Percentiles rank a stretch among this genome's conserved stretches.
phyloP scores from a whole-genome alignment of 1,140 invertebrate genomes.

The Epicauta chinensis region DNA sequence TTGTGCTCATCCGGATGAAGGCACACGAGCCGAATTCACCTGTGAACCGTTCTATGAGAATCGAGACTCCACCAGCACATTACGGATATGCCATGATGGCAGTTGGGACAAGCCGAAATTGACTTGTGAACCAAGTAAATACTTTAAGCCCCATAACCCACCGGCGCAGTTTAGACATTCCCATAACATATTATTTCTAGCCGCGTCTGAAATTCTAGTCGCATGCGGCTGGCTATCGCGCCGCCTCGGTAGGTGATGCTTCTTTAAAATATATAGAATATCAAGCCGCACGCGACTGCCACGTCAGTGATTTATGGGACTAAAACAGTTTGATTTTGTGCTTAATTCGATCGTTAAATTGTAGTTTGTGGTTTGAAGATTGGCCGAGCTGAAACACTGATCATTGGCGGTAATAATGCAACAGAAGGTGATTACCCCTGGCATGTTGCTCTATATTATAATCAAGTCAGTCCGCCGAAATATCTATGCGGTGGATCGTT shows the following conservation, averaged over 20 bases:
- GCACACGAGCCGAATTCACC: conserved; percentile 2
- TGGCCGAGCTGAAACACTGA: neutral
- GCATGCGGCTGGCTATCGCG: too few relatives aligned
- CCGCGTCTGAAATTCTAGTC: too few relatives aligned
- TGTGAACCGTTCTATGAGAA: conserved; percentile 10
- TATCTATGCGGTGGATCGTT: neutral
- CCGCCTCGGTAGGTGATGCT: too few relatives aligned
- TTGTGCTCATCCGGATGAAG: conserved; percentile 1
- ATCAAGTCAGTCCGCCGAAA: neutral
- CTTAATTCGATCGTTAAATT: too few relatives aligned
- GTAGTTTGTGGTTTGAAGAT: conserved; percentile 4
- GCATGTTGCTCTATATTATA: conserved; percentile 2
- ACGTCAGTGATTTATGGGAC: too few relatives aligned
- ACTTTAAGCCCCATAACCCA: conserved; percentile 2
- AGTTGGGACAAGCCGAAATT: neutral
- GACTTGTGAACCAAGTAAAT: neutral
- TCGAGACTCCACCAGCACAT: neutral
- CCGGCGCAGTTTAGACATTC: too few relatives aligned
- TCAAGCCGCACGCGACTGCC: neutral
- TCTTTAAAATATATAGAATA: neutral
- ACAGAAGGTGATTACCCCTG: conserved; percentile 1
- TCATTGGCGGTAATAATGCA: neutral
- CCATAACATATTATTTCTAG: neutral
- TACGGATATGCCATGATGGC: conserved; percentile 2
- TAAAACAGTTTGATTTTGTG: too few relatives aligned